Percentiles rank a stretch among this genome's conserved stretches.
These are phyloP conservation scores for Butorides virescens DNA, from an alignment of 2,113 vertebrate species.

Conservation along the genomic window DNA sequence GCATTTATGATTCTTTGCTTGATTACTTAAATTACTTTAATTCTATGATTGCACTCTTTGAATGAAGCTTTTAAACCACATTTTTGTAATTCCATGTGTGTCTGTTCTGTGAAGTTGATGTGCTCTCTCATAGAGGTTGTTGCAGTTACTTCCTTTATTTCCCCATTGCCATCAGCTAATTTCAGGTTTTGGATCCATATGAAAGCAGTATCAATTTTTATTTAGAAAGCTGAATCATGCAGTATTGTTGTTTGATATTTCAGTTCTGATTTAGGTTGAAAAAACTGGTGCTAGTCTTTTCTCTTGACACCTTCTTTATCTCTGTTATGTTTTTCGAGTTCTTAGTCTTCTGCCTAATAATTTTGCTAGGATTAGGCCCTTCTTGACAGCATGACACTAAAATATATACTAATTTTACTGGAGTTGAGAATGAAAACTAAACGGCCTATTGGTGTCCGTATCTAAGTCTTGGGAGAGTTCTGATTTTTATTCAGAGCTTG, in stretches of 20 bases:
- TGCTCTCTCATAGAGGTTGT: neutral
- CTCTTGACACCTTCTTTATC: accelerated
- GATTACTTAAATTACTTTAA: neutral
- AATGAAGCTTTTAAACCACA: neutral
- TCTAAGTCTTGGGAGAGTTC: neutral
- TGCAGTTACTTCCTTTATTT: neutral
- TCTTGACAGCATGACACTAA: neutral
- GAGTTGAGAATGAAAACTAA: neutral
- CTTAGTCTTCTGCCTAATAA: neutral
- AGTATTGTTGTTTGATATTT: neutral
- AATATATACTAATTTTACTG: neutral
- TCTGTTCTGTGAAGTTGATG: neutral
- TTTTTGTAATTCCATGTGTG: neutral
- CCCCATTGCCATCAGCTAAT: neutral
- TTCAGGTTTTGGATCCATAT: neutral
- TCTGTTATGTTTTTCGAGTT: neutral
- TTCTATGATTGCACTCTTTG: neutral
- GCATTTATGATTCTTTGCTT: neutral
- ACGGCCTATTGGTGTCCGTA: neutral
- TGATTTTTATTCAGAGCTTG: neutral
- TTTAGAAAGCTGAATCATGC: neutral
- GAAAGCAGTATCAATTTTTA: neutral
- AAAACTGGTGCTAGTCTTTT: neutral
- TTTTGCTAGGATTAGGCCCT: neutral
- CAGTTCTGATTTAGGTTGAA: neutral